Evolutionary conservation across 1,140 invertebrate species (phyloP).

Genomic region (Platyscapa corneri): DNA sequence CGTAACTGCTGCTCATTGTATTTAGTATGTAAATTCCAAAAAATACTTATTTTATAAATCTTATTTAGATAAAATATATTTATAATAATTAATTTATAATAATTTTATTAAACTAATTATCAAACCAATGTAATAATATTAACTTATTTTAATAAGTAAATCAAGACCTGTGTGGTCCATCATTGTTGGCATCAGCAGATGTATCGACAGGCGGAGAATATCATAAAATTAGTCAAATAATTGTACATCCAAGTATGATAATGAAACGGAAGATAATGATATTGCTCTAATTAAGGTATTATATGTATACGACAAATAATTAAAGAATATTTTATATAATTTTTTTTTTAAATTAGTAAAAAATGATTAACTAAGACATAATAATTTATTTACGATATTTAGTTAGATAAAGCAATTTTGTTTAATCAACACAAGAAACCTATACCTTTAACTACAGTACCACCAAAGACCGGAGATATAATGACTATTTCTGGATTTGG

Average conservation of each 20-base stretch:
- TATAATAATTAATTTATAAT: background rate
- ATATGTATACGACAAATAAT: background rate
- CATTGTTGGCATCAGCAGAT: constrained; percentile 34
- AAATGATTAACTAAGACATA: background rate
- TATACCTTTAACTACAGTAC: constrained; percentile 16
- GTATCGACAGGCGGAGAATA: constrained; percentile 30
- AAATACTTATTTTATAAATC: too few relatives aligned
- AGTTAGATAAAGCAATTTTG: constrained; percentile 37
- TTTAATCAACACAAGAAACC: constrained; percentile 41
- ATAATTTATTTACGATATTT: background rate
- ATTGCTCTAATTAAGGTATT: constrained; percentile 51
- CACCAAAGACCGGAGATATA: constrained; percentile 33
- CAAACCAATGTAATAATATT: too few relatives aligned
- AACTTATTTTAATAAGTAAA: constrained; percentile 2
- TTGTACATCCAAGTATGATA: constrained; percentile 40
- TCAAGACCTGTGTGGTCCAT: constrained; percentile 18
- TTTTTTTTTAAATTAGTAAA: background rate
- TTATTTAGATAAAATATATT: too few relatives aligned
- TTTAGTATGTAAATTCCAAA: constrained; percentile 33
- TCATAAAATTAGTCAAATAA: constrained; percentile 42
- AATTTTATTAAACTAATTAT: background rate
- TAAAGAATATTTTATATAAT: background rate
- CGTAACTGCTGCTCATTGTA: constrained; percentile 50
- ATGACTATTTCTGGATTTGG: constrained; percentile 51
- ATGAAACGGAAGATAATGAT: constrained; percentile 46